Evolutionary conservation across 2,113 vertebrate species (phyloP).

Genomic region (Carollia perspicillata): DNA sequence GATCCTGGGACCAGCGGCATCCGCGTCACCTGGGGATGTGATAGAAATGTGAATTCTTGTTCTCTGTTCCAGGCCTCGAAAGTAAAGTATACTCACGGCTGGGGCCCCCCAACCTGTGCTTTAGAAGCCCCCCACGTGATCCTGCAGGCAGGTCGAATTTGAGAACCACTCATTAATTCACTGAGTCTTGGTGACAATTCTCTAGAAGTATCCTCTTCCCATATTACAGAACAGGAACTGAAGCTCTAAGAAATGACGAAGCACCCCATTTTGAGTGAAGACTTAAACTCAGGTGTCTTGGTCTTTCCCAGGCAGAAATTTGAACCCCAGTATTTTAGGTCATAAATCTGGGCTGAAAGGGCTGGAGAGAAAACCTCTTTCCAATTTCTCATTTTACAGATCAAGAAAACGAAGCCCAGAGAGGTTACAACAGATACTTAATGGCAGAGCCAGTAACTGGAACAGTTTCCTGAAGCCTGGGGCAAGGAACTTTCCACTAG

Average conservation of each 20-base stretch:
- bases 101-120: neutral
- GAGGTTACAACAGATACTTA: neutral
- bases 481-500: neutral
- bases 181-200: neutral
- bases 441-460: conserved; percentile 3
- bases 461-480: neutral
- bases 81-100: neutral
- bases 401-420: neutral
- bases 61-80: neutral
- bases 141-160: neutral
- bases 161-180: neutral
- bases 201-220: neutral
- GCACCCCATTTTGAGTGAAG: neutral
- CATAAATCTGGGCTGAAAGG: neutral
- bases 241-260: neutral
- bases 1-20: neutral
- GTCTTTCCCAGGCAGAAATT: neutral
- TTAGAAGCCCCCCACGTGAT: neutral
- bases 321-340: neutral
- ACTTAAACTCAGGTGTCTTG: neutral
- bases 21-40: neutral
- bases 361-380: neutral
- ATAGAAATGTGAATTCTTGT: neutral
- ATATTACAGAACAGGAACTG: neutral
- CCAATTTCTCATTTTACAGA: neutral